These are phyloP conservation scores for Melipona quadrifasciata DNA, from an alignment of 1,140 invertebrate genomes.

Conservation along the genomic window DNA sequence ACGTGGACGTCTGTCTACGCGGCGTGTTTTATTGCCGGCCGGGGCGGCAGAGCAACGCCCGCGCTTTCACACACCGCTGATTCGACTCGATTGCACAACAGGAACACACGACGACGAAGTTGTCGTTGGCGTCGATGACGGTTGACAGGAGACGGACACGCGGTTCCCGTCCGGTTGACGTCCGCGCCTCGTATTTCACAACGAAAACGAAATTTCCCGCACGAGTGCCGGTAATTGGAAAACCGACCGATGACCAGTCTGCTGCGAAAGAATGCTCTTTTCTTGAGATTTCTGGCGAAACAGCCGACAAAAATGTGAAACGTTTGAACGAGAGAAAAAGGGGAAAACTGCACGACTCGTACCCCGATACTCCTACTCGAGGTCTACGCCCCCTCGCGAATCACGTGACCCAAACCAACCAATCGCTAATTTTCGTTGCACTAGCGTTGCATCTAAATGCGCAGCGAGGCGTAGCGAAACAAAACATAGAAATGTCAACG, in stretches of 20 bases:
- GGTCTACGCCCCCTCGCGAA: too few relatives aligned
- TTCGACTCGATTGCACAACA: slow-evolving; percentile 39
- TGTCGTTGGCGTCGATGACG: slow-evolving; percentile 54
- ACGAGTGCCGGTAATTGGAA: slow-evolving; percentile 54
- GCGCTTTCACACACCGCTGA: slow-evolving; percentile 28
- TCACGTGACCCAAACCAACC: too few relatives aligned
- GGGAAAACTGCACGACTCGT: too few relatives aligned
- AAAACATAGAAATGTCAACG: too few relatives aligned
- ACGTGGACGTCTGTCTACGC: not conserved
- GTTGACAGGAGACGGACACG: slow-evolving; percentile 47
- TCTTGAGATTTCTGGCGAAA: not conserved
- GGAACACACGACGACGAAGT: slow-evolving; percentile 35
- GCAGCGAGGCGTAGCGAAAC: not conserved
- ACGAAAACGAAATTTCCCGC: slow-evolving; percentile 53
- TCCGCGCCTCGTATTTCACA: slow-evolving; percentile 4
- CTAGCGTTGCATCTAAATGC: too few relatives aligned
- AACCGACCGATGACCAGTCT: not conserved
- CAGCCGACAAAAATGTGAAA: not conserved
- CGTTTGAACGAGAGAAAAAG: not conserved
- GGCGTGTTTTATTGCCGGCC: slow-evolving; percentile 16
- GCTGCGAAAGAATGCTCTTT: slow-evolving; percentile 9
- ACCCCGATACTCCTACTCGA: too few relatives aligned
- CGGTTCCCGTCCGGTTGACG: not conserved
- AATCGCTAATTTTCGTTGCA: too few relatives aligned
- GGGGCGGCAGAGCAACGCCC: not conserved